Conservation (phyloP, 2,797 vertebrate genomes). For the Orientallactaga sibirica region DNA sequence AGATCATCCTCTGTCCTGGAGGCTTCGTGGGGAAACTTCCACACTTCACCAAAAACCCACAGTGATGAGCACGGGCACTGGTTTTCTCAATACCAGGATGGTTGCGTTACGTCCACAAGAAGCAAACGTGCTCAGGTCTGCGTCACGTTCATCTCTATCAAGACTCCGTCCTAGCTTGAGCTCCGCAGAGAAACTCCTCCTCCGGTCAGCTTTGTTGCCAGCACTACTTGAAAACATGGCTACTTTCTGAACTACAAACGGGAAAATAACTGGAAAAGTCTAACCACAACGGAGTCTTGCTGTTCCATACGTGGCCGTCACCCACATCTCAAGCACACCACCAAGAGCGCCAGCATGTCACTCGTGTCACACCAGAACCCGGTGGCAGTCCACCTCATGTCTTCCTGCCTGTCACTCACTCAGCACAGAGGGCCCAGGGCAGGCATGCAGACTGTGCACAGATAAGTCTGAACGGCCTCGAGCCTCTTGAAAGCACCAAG, state of each 20-base stretch:
- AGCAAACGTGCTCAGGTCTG: not conserved
- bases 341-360: slow-evolving; percentile 44
- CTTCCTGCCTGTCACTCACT: slow-evolving; percentile 36
- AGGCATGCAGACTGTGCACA: not conserved
- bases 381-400: not conserved
- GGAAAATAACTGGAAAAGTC: slow-evolving; percentile 19
- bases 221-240: slow-evolving; percentile 71
- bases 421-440: not conserved
- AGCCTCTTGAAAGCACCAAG: slow-evolving; percentile 24
- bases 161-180: not conserved
- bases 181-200: slow-evolving; percentile 38
- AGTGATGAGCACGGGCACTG: not conserved
- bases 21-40: slow-evolving; percentile 52
- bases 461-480: not conserved
- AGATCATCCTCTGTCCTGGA: slow-evolving; percentile 69
- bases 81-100: not conserved
- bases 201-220: slow-evolving; percentile 20
- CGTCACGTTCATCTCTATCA: not conserved
- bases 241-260: slow-evolving; percentile 52
- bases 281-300: not conserved
- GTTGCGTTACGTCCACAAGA: not conserved
- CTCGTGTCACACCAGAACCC: not conserved
- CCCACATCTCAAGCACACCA: slow-evolving; percentile 54
- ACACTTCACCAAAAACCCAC: not conserved
- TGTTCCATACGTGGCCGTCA: not conserved